Percentiles rank a stretch among this genome's conserved stretches.
phyloP scores from a whole-genome alignment of 2,888 invertebrate species.

The Apodemia zela region DNA sequence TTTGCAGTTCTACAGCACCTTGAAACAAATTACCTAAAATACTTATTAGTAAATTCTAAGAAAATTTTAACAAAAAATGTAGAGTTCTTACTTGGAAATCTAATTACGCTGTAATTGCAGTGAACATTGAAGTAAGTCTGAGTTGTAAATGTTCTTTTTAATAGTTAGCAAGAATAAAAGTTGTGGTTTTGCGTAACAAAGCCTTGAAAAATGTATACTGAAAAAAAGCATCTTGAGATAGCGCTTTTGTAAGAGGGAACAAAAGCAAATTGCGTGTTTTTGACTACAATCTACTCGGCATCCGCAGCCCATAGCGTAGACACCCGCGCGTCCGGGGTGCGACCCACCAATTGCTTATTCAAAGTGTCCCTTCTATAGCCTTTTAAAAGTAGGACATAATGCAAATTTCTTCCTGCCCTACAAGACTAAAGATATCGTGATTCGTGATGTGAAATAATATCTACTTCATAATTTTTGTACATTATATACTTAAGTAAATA shows the following conservation, averaged over 20 bases:
- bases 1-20: too few species aligned
- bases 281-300: conserved; percentile 29
- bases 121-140: neutral
- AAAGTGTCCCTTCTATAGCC: conserved; percentile 11
- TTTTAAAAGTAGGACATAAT: neutral
- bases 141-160: neutral
- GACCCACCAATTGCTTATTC: conserved; percentile 36
- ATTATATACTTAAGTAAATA: neutral
- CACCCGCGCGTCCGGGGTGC: conserved; percentile 35
- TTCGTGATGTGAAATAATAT: neutral
- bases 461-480: neutral
- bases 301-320: conserved; percentile 27
- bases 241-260: conserved; percentile 13
- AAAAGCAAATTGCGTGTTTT: conserved; percentile 23
- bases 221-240: conserved; percentile 15
- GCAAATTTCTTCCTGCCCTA: neutral
- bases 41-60: too few species aligned
- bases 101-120: neutral
- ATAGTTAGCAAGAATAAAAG: conserved; percentile 11
- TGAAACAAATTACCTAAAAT: too few species aligned
- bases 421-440: neutral
- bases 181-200: conserved; percentile 14
- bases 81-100: neutral
- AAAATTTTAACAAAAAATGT: neutral
- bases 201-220: conserved; percentile 13